These are phyloP conservation scores for Calephelis virginiensis DNA, from an alignment of 1,140 invertebrate genomes.

Conservation along the genomic window DNA sequence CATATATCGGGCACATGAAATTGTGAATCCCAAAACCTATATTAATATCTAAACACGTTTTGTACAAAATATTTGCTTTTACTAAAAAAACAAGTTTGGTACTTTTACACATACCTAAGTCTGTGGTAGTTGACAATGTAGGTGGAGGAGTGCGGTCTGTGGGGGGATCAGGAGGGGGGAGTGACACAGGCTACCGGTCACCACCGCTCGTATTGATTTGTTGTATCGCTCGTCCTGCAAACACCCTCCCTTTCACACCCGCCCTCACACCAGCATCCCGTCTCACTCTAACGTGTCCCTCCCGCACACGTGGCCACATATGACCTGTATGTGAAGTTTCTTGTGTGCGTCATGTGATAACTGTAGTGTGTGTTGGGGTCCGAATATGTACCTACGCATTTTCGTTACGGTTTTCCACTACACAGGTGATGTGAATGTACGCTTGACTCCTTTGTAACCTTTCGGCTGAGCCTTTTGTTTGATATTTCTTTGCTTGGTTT, in stretches of 20 bases:
- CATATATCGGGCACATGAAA: too few species aligned
- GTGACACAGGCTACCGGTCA: conserved; percentile 78
- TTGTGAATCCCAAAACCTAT: too few species aligned
- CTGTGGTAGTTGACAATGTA: conserved; percentile 74
- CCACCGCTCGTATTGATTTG: conserved; percentile 78
- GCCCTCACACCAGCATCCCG: conserved; percentile 27
- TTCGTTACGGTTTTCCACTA: conserved; percentile 58
- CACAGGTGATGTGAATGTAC: conserved; percentile 44
- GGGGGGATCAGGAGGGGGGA: conserved; percentile 46
- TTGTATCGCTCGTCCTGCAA: conserved; percentile 77
- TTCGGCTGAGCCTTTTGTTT: conserved; percentile 41
- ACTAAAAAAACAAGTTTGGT: neutral
- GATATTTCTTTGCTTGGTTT: conserved; percentile 35
- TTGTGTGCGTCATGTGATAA: conserved; percentile 45
- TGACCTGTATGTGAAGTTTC: conserved; percentile 47
- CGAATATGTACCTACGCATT: conserved; percentile 69
- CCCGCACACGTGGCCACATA: conserved; percentile 63
- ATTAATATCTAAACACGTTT: too few species aligned
- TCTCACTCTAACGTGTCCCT: conserved; percentile 53
- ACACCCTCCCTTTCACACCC: conserved; percentile 59
- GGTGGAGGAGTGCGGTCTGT: conserved; percentile 68
- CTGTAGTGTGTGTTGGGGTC: conserved; percentile 60
- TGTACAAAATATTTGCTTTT: neutral
- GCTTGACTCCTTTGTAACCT: conserved; percentile 43
- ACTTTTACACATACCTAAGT: conserved; percentile 49